Evolutionary conservation across 2,888 invertebrate species (phyloP), one percentile per base, ranked within the genome.

Genomic region (Linhomoeus sp.): DNA sequence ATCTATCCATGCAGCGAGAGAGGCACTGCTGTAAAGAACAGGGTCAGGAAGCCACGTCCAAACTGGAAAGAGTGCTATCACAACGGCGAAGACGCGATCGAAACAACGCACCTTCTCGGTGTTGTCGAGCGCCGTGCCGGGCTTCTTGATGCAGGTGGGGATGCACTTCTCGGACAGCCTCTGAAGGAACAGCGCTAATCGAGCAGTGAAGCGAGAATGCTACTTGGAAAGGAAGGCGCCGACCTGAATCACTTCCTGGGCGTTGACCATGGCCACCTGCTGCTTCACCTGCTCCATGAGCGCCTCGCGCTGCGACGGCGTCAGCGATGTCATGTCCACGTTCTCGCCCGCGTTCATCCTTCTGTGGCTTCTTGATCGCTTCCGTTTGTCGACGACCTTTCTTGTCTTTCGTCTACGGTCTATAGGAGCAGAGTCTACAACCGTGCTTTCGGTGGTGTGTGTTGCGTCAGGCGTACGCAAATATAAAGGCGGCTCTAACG

Each of bases 1-100:
- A 94, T 61, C 92, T 75, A 68, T 92, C 92, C 88, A 90, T 88
- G 67, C 92, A 92, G 83, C 88, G 87, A 1, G 86, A 83, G 56
- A 92, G 76, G 66, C 90, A 92, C 77, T 86, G 88, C 78, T 90
- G 12, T 9, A 29, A 29, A 12, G n/a, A n/a, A n/a, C n/a, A n/a
- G n/a, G n/a, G n/a, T n/a, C n/a, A n/a, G n/a, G n/a, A n/a, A n/a
- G n/a, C n/a, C n/a, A n/a, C n/a, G n/a, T n/a, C n/a, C n/a, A n/a
- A n/a, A n/a, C n/a, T n/a, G n/a, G n/a, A n/a, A n/a, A n/a, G n/a
- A n/a, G n/a, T n/a, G n/a, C n/a, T n/a, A n/a, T n/a, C n/a, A n/a
- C n/a, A n/a, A n/a, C n/a, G n/a, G n/a, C n/a, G n/a, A n/a, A n/a
- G n/a, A n/a, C n/a, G n/a, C n/a, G n/a, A n/a, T n/a, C n/a, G n/a